Base-by-base conservation (phyloP, 1,140 invertebrate species). In the Magallana gigas region DNA sequence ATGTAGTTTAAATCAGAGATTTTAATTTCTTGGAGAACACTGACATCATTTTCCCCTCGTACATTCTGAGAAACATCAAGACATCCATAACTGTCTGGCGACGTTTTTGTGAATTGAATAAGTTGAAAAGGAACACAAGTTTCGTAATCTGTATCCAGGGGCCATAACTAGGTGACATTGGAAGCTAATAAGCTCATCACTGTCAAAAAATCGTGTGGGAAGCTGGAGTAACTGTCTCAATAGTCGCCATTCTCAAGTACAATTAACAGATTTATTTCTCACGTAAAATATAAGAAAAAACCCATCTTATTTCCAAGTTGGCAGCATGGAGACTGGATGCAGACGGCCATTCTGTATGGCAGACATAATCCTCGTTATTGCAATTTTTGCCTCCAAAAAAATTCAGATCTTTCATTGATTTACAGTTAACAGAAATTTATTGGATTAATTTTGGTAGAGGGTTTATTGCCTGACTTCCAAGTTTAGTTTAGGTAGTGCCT, bases 181-280 rank as follows among this genome's bases (percentile, higher is more conserved):
- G 64, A 76, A 76, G 68, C 68, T 76, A 36, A 76, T 76, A 76
- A 29, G 23, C 68, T 29, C 11, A 29, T 71, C 64, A 76, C 23
- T 76, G 68, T 76, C 23, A 76, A 11, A 76, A 29, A 11, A 29
- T 8, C 11, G 68, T 29, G 14, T 11, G 8, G 23, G 64, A 71
- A 71, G 64, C 64, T 23, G 18, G 68, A 23, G 64, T 76, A 9
- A 29, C 9, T 36, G 23, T 76, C 23, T 48, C 68, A n/a, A 71
- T 11, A 18, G 18, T 5, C 36, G 68, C 23, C 68, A 76, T 76
- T 29, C 23, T 76, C 68, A 29, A 11, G 23, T 11, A 76, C 23
- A 76, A 76, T 76, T 36, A 76, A 29, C 68, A 76, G 12, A 11
- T 76, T 76, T 76, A 76, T 76, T 36, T 11, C 18, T 76, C 36